These are phyloP conservation scores for Scortum barcoo DNA, from an alignment of 2,113 vertebrate genomes.

Conservation along the genomic window DNA sequence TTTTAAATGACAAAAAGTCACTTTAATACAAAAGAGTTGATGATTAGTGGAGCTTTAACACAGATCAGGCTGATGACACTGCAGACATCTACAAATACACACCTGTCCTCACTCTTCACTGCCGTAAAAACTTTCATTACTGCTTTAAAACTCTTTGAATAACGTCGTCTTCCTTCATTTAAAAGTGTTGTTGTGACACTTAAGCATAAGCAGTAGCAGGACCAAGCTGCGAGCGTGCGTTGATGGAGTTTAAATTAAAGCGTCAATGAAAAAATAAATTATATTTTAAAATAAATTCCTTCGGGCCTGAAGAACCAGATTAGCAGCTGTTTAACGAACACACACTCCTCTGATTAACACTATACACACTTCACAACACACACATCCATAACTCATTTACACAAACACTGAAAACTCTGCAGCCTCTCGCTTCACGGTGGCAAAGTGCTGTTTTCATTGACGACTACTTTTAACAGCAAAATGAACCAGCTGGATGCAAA, in stretches of 20 bases:
- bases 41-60: not conserved
- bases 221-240: not conserved
- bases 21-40: not conserved
- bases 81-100: no score
- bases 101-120: not conserved
- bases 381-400: not conserved
- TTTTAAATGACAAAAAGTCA: not conserved
- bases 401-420: not conserved
- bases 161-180: not conserved
- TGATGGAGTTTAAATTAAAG: not conserved
- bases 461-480: not conserved
- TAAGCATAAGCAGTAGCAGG: not conserved
- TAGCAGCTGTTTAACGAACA: not conserved
- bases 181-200: not conserved
- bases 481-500: not conserved
- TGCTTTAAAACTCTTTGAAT: no score
- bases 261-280: not conserved
- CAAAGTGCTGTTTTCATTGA: not conserved
- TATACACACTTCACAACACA: not conserved
- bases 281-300: not conserved
- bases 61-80: not conserved
- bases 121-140: not conserved
- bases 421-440: conserved; percentile 9
- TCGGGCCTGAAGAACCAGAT: not conserved
- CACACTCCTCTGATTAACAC: not conserved